Percentiles rank a stretch among this genome's conserved stretches.
These are phyloP conservation scores for Drosophila albomicans DNA, from an alignment of 1,140 invertebrate genomes.

Conservation along the genomic window DNA sequence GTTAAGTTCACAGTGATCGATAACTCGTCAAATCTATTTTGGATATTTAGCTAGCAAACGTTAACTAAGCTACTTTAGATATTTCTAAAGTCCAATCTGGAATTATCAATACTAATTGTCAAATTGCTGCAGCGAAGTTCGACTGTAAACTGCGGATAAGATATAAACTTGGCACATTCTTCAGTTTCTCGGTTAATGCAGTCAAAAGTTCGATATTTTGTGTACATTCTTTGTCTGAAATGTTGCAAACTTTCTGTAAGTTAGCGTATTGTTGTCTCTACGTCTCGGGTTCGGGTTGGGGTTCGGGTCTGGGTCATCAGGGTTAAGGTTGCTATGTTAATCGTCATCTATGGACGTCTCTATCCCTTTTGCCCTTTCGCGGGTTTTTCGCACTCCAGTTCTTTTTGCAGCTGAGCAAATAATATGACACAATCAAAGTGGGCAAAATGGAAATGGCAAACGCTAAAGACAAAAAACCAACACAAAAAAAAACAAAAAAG, in stretches of 20 bases:
- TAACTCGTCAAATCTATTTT: too few relatives aligned
- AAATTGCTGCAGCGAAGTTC: neutral
- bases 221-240: too few relatives aligned
- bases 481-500: too few relatives aligned
- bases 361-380: neutral
- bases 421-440: slow-evolving; percentile 74
- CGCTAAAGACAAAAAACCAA: neutral
- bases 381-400: neutral
- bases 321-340: slow-evolving; percentile 43
- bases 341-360: neutral
- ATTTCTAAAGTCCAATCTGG: too few relatives aligned
- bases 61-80: too few relatives aligned
- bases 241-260: neutral
- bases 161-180: neutral
- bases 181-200: neutral
- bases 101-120: too few relatives aligned
- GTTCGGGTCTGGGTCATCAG: slow-evolving; percentile 33
- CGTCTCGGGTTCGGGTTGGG: neutral
- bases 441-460: slow-evolving; percentile 41
- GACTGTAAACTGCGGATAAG: neutral
- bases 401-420: slow-evolving; percentile 45
- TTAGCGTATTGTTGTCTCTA: slow-evolving; percentile 28
- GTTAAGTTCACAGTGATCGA: too few relatives aligned
- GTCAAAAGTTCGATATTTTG: neutral
- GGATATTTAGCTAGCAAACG: too few relatives aligned